Evolutionary conservation across 2,113 vertebrate species (phyloP).

Genomic region (Paralichthys olivaceus): DNA sequence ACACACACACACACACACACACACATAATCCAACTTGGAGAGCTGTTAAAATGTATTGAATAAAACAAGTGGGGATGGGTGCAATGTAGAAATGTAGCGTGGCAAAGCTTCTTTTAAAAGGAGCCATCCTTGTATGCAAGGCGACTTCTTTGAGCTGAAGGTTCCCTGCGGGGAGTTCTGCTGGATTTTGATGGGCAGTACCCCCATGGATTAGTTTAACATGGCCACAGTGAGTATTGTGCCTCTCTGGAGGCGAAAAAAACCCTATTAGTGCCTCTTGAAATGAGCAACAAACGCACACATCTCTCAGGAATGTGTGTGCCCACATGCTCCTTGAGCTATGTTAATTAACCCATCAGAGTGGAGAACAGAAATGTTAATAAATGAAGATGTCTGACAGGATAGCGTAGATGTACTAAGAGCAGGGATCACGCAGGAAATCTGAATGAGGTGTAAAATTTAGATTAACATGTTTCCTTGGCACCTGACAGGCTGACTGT

Average conservation of each 20-base stretch:
- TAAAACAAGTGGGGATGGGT: background rate
- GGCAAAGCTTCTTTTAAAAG: conserved; percentile 11
- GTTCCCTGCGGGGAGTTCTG: background rate
- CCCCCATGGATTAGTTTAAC: conserved; percentile 39
- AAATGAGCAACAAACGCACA: conserved; percentile 22
- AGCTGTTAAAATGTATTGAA: background rate
- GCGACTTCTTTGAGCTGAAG: conserved; percentile 2
- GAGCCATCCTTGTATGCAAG: background rate
- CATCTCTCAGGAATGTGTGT: conserved; percentile 4
- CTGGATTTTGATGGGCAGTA: conserved; percentile 13
- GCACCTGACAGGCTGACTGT: background rate
- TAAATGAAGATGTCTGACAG: conserved; percentile 14
- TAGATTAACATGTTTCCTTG: background rate
- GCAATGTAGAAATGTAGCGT: background rate
- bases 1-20: no score
- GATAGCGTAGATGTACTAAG: background rate
- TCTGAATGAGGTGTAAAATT: background rate
- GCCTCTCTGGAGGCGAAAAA: conserved; percentile 6
- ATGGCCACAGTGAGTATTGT: background rate
- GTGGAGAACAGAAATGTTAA: conserved; percentile 29
- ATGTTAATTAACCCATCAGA: conserved; percentile 35
- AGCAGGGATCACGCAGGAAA: background rate
- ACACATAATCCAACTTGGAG: background rate
- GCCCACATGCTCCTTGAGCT: conserved; percentile 5
- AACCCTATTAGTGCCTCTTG: conserved; percentile 33